Evolutionary conservation across 2,113 vertebrate genomes (phyloP).

Genomic region (Propithecus coquereli): DNA sequence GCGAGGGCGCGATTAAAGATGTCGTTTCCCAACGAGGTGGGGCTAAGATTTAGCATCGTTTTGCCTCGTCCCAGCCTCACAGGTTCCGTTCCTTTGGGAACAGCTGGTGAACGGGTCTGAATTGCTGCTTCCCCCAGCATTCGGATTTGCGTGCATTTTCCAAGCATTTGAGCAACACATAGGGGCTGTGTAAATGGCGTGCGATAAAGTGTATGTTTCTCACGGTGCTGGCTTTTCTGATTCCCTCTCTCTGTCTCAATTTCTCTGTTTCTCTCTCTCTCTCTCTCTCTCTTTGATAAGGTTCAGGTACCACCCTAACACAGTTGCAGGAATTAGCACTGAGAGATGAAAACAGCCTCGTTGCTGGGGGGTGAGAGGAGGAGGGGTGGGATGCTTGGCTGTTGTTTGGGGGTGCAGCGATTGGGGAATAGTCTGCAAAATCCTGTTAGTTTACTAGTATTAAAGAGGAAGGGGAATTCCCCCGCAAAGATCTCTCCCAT

Average conservation of each 20-base stretch:
- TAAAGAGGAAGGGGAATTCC: conserved; percentile 35
- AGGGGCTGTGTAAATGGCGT: conserved; percentile 68
- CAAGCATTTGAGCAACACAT: conserved; percentile 56
- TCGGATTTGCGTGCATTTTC: conserved; percentile 67
- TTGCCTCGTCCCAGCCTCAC: conserved; percentile 44
- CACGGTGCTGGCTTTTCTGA: conserved; percentile 30
- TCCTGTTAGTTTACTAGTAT: conserved; percentile 31
- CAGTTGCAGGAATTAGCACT: conserved; percentile 49
- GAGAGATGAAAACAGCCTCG: conserved; percentile 49
- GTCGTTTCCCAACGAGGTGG: conserved; percentile 63
- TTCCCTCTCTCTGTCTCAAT: background rate
- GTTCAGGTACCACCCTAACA: conserved; percentile 62
- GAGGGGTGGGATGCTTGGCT: background rate
- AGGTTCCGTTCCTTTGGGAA: conserved; percentile 58
- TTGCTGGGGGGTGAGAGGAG: background rate
- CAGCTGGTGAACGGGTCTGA: conserved; percentile 66
- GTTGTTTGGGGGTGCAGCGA: background rate
- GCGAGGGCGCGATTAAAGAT: conserved; percentile 67
- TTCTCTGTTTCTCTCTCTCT: background rate
- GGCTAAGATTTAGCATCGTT: conserved; percentile 54
- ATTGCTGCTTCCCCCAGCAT: conserved; percentile 54
- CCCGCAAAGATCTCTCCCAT: background rate
- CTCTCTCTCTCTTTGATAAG: background rate
- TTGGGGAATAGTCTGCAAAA: conserved; percentile 11
- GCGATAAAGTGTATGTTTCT: conserved; percentile 55